A percentile compares a stretch with the other conserved stretches of the same genome.
Conservation (phyloP, 2,888 invertebrate genomes). For the Tipula helvola region DNA sequence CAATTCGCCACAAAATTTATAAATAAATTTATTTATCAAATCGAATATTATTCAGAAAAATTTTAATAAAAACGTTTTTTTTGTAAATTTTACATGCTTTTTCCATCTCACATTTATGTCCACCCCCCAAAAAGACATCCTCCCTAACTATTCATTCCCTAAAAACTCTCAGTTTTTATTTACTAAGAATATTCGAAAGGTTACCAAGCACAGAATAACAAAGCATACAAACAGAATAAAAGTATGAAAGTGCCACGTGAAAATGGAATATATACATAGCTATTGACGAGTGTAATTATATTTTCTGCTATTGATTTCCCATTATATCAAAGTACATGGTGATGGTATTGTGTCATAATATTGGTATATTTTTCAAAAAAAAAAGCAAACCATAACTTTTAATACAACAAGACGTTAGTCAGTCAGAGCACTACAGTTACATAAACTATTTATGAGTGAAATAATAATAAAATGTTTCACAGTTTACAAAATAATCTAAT, state of each 20-base stretch:
- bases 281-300: background rate
- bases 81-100: background rate
- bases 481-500: too few species aligned
- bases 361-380: background rate
- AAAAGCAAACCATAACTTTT: background rate
- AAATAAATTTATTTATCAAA: too few species aligned
- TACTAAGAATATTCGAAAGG: background rate
- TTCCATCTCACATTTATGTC: too few species aligned
- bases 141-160: background rate
- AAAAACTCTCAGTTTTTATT: background rate
- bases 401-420: background rate
- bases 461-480: too few species aligned
- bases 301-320: background rate
- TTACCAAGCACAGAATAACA: background rate
- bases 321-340: background rate
- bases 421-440: background rate
- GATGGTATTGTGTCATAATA: background rate
- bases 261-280: background rate
- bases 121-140: too few species aligned
- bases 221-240: background rate
- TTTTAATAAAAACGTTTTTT: background rate
- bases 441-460: too few species aligned
- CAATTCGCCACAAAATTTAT: too few species aligned
- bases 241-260: background rate
- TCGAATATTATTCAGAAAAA: too few species aligned